Evolutionary conservation across 2,113 vertebrate species (phyloP).

Genomic region (Columbina picui): DNA sequence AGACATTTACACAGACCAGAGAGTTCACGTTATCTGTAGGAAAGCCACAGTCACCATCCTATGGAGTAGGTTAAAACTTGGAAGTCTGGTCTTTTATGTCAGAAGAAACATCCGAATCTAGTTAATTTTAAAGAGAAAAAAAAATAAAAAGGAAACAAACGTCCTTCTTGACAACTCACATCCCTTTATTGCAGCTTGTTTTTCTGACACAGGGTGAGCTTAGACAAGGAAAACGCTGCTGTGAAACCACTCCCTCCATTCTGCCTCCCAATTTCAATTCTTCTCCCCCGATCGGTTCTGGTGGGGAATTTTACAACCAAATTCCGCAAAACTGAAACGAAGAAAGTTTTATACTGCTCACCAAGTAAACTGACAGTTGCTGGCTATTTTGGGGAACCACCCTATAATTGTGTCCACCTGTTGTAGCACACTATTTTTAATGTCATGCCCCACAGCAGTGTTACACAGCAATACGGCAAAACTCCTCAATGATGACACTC

Average conservation of each 20-base stretch:
- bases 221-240: not conserved
- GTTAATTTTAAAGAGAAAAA: not conserved
- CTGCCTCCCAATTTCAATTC: not conserved
- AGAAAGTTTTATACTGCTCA: not conserved
- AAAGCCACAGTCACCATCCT: not conserved
- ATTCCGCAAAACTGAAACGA: not conserved
- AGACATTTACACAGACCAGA: slow-evolving; percentile 44
- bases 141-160: not conserved
- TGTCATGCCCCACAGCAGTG: not conserved
- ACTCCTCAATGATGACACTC: not conserved
- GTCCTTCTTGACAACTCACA: not conserved
- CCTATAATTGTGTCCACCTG: slow-evolving; percentile 51
- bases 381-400: slow-evolving; percentile 39
- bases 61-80: not conserved
- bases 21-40: not conserved
- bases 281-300: not conserved
- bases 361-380: slow-evolving; percentile 36
- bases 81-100: not conserved
- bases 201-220: not conserved
- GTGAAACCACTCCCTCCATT: not conserved
- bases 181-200: not conserved
- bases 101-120: not conserved
- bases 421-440: slow-evolving; percentile 46
- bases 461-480: not conserved
- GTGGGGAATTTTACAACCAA: not conserved